Evolutionary conservation across 2,113 vertebrate species (phyloP).

Genomic region (Perccottus glenii): DNA sequence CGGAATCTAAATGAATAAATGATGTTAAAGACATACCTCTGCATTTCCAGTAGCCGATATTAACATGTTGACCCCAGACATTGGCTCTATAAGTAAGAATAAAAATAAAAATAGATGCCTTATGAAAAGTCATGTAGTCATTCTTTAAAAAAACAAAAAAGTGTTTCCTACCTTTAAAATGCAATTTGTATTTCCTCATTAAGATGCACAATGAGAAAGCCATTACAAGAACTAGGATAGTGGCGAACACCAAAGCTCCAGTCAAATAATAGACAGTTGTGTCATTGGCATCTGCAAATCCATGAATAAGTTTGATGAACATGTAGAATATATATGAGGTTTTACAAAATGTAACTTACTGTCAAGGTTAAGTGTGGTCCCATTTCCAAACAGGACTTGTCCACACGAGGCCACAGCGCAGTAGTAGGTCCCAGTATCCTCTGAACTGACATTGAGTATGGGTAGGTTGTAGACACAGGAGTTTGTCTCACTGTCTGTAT

Average conservation of each 20-base stretch:
- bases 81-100: background rate
- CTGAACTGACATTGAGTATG: too few species aligned
- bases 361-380: slow-evolving; percentile 12
- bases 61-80: background rate
- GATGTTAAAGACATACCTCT: background rate
- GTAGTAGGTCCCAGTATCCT: too few species aligned
- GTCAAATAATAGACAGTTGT: slow-evolving; percentile 19
- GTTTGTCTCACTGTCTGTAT: slow-evolving; percentile 15
- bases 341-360: background rate
- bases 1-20: too few species aligned
- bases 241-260: slow-evolving; percentile 27
- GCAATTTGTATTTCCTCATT: background rate
- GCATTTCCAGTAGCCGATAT: background rate
- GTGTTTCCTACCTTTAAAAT: slow-evolving; percentile 11
- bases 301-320: background rate
- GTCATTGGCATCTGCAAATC: slow-evolving; percentile 15
- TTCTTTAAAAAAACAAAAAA: background rate
- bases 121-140: background rate
- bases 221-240: slow-evolving; percentile 22
- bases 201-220: background rate
- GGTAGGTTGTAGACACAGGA: background rate
- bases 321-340: too few species aligned
- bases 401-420: too few species aligned
- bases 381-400: slow-evolving; percentile 11
- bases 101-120: background rate